Evolutionary conservation across 2,888 invertebrate genomes (phyloP).

Genomic region (Meloe dianella): DNA sequence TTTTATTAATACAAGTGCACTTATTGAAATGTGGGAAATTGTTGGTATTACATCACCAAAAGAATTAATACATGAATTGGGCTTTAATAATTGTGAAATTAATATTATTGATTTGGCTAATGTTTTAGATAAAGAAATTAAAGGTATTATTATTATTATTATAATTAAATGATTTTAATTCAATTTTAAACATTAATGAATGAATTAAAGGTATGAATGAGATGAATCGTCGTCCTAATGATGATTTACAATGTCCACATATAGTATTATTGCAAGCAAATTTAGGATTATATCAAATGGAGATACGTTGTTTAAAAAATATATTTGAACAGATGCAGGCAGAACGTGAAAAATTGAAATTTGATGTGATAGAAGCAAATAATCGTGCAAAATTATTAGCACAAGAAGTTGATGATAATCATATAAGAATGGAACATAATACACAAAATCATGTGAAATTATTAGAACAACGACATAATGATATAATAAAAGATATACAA

Average conservation of each 20-base stretch:
- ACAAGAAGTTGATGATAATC: conserved; percentile 90
- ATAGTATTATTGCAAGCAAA: conserved; percentile 68
- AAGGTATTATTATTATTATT: conserved; percentile 39
- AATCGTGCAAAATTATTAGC: conserved; percentile 80
- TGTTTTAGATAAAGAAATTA: conserved; percentile 72
- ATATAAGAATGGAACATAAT: conserved; percentile 79
- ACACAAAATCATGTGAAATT: conserved; percentile 73
- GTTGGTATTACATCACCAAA: conserved; percentile 72
- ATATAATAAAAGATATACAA: conserved; percentile 74
- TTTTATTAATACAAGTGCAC: conserved; percentile 59
- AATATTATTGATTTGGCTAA: conserved; percentile 69
- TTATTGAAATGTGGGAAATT: conserved; percentile 76
- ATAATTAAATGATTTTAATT: conserved; percentile 3
- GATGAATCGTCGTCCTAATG: conserved; percentile 41
- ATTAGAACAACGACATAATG: conserved; percentile 78
- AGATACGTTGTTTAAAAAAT: conserved; percentile 67
- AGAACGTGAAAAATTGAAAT: conserved; percentile 81
- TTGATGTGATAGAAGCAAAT: conserved; percentile 82
- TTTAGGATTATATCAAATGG: conserved; percentile 70
- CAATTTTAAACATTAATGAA: conserved; percentile 11
- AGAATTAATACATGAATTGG: conserved; percentile 70
- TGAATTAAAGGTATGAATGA: conserved; percentile 40
- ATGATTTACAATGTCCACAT: conserved; percentile 57
- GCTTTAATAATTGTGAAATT: conserved; percentile 66
- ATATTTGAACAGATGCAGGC: conserved; percentile 70